Evolutionary conservation across 2,888 invertebrate genomes (phyloP).

Genomic region (Calameuta pallipes): DNA sequence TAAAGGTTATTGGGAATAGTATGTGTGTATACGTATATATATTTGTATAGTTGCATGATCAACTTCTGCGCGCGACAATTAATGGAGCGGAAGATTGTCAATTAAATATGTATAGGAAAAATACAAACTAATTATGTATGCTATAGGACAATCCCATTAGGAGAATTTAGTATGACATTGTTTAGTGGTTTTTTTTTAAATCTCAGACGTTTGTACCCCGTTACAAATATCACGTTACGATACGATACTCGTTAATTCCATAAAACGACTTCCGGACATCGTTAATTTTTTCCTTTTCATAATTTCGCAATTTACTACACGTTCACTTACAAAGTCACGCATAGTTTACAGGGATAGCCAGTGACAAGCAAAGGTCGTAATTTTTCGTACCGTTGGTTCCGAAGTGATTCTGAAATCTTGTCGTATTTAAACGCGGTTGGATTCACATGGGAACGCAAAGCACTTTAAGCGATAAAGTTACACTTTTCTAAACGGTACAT

Average conservation of each 20-base stretch:
- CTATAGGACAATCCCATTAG: background rate
- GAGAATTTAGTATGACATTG: background rate
- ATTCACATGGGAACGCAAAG: background rate
- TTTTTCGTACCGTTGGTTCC: background rate
- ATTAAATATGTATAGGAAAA: background rate
- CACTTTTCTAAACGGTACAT: background rate
- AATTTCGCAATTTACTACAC: background rate
- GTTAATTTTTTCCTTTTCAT: background rate
- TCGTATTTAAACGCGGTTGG: background rate
- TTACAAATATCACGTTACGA: constrained; percentile 33
- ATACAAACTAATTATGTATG: background rate
- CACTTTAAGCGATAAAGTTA: background rate
- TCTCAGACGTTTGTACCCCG: background rate
- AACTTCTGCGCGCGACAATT: background rate
- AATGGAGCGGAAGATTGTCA: background rate
- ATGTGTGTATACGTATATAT: too few species aligned
- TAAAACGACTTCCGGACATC: constrained; percentile 36
- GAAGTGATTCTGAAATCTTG: background rate
- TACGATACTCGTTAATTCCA: constrained; percentile 37
- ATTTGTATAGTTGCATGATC: background rate
- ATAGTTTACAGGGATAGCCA: background rate
- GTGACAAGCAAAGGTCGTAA: background rate
- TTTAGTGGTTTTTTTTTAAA: background rate
- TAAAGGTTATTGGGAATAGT: background rate
- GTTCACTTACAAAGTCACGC: background rate